Evolutionary conservation across 2,888 invertebrate species (phyloP).

Genomic region (Gisinianus flammeolus): DNA sequence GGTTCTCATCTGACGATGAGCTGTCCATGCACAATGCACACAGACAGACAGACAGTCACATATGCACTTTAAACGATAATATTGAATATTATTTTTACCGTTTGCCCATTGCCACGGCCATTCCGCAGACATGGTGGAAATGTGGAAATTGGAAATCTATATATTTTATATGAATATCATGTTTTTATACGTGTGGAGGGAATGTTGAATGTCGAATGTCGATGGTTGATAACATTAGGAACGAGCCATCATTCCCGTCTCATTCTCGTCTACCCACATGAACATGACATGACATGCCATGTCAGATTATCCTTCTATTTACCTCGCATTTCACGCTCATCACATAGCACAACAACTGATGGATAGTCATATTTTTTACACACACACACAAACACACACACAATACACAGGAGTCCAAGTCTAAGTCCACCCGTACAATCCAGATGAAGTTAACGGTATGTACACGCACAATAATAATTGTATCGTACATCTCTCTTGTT

Average conservation of each 20-base stretch:
- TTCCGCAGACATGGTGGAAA: no score
- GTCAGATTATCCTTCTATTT: constrained; percentile 32
- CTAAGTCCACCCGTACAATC: background rate
- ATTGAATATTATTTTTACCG: background rate
- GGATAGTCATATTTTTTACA: constrained; percentile 32
- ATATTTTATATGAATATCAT: constrained; percentile 9
- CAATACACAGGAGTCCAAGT: background rate
- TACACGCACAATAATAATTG: no score
- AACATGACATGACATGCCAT: constrained; percentile 38
- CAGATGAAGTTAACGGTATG: no score
- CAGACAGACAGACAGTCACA: no score
- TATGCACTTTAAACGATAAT: background rate
- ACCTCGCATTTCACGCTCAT: constrained; percentile 32
- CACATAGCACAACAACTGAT: constrained; percentile 11
- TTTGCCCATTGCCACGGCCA: background rate
- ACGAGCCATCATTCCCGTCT: constrained; percentile 4
- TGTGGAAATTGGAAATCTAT: no score
- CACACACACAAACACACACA: background rate
- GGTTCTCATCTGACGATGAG: no score
- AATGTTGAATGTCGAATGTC: constrained; percentile 8
- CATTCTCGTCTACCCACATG: constrained; percentile 26
- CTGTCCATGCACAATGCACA: no score
- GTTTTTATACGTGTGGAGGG: background rate
- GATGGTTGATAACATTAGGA: constrained; percentile 23
- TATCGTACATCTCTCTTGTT: background rate